A percentile compares a stretch with the other conserved stretches of the same genome.
Evolutionary conservation across 2,888 invertebrate species (phyloP).

Genomic region (Hemicrepidius hirtus): DNA sequence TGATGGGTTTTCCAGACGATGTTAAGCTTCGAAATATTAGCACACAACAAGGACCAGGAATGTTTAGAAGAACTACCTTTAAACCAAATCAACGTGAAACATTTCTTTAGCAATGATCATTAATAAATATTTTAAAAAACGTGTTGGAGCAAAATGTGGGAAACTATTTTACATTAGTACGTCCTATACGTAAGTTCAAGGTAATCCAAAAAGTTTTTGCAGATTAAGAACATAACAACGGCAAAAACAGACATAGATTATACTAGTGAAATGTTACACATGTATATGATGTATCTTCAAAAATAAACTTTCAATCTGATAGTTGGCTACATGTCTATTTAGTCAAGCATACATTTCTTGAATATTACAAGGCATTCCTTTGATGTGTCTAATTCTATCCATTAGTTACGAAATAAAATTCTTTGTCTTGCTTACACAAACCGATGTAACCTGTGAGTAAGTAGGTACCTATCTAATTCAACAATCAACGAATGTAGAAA

Average conservation of each 20-base stretch:
- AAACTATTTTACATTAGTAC: neutral
- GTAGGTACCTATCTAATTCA: too few relatives aligned
- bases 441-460: neutral
- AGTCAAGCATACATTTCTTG: slow-evolving; percentile 19
- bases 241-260: slow-evolving; percentile 26
- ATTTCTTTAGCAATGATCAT: slow-evolving; percentile 9
- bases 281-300: slow-evolving; percentile 28
- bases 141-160: slow-evolving; percentile 6
- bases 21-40: slow-evolving; percentile 4
- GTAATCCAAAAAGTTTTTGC: slow-evolving; percentile 9
- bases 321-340: slow-evolving; percentile 12
- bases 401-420: slow-evolving; percentile 9
- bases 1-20: slow-evolving; percentile 15
- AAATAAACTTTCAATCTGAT: slow-evolving; percentile 30
- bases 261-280: slow-evolving; percentile 16
- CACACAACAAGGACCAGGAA: slow-evolving; percentile 1
- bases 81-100: slow-evolving; percentile 2
- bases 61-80: slow-evolving; percentile 3
- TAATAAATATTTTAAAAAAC: slow-evolving; percentile 9
- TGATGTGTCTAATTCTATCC: slow-evolving; percentile 16
- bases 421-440: neutral
- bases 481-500: too few relatives aligned
- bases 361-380: slow-evolving; percentile 22
- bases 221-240: neutral
- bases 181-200: slow-evolving; percentile 8